Evolutionary conservation across 2,797 vertebrate genomes (phyloP).

Genomic region (Avahi laniger): DNA sequence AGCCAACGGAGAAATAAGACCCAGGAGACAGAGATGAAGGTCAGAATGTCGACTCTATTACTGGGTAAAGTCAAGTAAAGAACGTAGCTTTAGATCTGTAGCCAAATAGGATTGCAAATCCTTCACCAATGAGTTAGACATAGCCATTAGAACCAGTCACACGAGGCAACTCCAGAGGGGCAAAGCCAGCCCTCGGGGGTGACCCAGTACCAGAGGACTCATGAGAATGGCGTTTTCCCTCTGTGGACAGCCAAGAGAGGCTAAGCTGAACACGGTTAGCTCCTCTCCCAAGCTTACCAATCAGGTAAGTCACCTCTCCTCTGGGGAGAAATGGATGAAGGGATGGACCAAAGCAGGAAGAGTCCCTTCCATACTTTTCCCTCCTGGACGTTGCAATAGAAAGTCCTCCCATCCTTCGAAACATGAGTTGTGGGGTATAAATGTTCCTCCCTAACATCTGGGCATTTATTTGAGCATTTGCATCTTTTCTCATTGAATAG

Average conservation of each 20-base stretch:
- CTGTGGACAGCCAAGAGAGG: background rate
- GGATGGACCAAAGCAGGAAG: background rate
- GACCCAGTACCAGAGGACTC: background rate
- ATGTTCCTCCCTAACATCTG: background rate
- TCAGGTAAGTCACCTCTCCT: background rate
- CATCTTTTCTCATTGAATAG: background rate
- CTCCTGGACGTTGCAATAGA: background rate
- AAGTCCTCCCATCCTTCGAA: background rate
- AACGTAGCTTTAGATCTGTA: background rate
- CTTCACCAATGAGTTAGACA: background rate
- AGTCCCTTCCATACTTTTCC: background rate
- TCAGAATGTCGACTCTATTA: background rate
- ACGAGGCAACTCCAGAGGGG: background rate
- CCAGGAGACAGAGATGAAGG: background rate
- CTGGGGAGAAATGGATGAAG: background rate
- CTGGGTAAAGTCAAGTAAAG: background rate
- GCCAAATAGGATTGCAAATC: background rate
- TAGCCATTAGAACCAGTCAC: background rate
- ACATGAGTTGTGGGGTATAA: background rate
- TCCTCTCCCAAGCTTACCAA: background rate
- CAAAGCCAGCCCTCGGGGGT: background rate
- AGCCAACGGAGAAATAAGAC: conserved; percentile 3
- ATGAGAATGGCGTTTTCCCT: background rate
- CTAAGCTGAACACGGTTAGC: background rate
- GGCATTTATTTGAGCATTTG: background rate